Percentiles rank a stretch among this genome's conserved stretches.
phyloP scores from a whole-genome alignment of 2,797 vertebrate species.

The Cossypha niveicapilla region DNA sequence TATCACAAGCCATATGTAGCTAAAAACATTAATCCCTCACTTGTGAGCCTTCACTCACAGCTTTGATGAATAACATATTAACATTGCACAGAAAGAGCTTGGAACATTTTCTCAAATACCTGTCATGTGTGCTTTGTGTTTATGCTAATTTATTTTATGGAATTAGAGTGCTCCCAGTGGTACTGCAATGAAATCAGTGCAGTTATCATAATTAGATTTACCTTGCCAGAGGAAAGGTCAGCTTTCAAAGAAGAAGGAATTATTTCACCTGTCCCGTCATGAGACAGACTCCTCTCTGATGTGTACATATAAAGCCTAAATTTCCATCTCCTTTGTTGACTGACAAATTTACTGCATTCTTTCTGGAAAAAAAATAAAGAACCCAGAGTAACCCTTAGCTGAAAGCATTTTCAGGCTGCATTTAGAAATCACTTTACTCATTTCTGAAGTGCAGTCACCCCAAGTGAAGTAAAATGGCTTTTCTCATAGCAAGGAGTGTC shows the following conservation, averaged over 20 bases:
- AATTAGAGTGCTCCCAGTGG: slow-evolving; percentile 32
- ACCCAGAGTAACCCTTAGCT: not conserved
- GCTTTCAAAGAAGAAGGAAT: not conserved
- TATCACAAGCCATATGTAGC: not conserved
- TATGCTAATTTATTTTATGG: slow-evolving; percentile 41
- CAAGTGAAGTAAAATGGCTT: not conserved
- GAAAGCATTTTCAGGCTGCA: not conserved
- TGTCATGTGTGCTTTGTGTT: not conserved
- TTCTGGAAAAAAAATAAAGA: not conserved
- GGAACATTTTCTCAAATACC: not conserved
- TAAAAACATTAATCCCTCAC: not conserved
- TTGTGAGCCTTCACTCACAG: not conserved
- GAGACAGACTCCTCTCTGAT: not conserved
- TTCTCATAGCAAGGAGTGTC: not conserved
- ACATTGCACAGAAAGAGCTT: not conserved
- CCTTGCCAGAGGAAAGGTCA: slow-evolving; percentile 24
- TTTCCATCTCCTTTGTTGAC: not conserved
- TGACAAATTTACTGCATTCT: not conserved
- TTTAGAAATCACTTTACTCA: not conserved
- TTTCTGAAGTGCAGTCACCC: not conserved
- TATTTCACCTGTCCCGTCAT: slow-evolving; percentile 5
- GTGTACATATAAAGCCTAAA: not conserved
- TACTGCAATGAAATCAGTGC: slow-evolving; percentile 18
- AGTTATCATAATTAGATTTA: slow-evolving; percentile 14
- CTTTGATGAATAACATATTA: not conserved